Conservation (phyloP, 1,140 invertebrate species). For the Drosophila melanogaster region Release_6_plus_ISO1_MT NT_037436.4:2914001-2914500, state of each 20-base stretch:
- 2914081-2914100: not conserved
- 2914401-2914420: slow-evolving; percentile 74
- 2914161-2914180: slow-evolving; percentile 22
- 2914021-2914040: slow-evolving; percentile 4
- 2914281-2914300: slow-evolving; percentile 58
- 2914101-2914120: not conserved
- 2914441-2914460: slow-evolving; percentile 20
- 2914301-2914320: slow-evolving; percentile 36
- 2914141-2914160: slow-evolving; percentile 43
- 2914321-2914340: slow-evolving; percentile 9
- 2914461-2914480: too few species aligned
- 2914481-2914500: not conserved
- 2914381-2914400: slow-evolving; percentile 56
- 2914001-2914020: slow-evolving; percentile 33
- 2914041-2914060: not conserved
- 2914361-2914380: slow-evolving; percentile 27
- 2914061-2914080: slow-evolving; percentile 3
- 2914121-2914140: slow-evolving; percentile 30
- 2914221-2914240: slow-evolving; percentile 26
- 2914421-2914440: slow-evolving; percentile 65
- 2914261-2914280: slow-evolving; percentile 52
- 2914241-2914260: slow-evolving; percentile 51
- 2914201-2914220: slow-evolving; percentile 5
- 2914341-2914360: not conserved
- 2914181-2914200: slow-evolving; percentile 44